A percentile compares a stretch with the other conserved stretches of the same genome.
Conservation (phyloP, 1,140 invertebrate species). For the Euwallacea similis region DNA sequence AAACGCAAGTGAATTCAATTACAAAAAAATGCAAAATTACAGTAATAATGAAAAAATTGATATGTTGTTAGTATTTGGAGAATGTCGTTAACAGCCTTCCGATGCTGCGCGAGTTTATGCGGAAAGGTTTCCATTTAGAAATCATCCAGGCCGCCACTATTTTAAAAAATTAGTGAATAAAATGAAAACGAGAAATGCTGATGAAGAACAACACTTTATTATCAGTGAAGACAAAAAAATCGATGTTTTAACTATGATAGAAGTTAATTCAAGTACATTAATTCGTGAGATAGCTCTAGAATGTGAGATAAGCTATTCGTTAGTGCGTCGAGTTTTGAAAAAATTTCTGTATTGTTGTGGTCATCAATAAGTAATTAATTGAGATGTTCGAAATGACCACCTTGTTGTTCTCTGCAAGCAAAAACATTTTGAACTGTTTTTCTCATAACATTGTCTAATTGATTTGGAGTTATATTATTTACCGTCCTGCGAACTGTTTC, state of each 20-base stretch:
- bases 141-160: neutral
- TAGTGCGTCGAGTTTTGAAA: too few species aligned
- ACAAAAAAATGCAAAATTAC: too few species aligned
- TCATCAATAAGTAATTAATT: neutral
- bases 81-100: too few species aligned
- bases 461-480: neutral
- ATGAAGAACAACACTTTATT: neutral
- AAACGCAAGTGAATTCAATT: too few species aligned
- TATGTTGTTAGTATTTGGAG: too few species aligned
- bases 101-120: too few species aligned
- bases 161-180: too few species aligned
- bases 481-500: neutral
- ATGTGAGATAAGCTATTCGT: neutral
- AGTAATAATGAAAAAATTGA: too few species aligned
- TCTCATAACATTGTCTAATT: neutral
- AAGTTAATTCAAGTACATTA: constrained; percentile 1
- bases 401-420: neutral
- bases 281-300: neutral
- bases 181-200: neutral
- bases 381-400: neutral
- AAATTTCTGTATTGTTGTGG: too few species aligned
- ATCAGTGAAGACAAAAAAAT: too few species aligned
- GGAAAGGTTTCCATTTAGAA: too few species aligned
- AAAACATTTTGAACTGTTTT: neutral
- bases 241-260: too few species aligned